Evolutionary conservation across 2,888 invertebrate genomes (phyloP), one percentile per base, ranked within the genome.

Genomic region (Xestoiulus laeticollis): DNA sequence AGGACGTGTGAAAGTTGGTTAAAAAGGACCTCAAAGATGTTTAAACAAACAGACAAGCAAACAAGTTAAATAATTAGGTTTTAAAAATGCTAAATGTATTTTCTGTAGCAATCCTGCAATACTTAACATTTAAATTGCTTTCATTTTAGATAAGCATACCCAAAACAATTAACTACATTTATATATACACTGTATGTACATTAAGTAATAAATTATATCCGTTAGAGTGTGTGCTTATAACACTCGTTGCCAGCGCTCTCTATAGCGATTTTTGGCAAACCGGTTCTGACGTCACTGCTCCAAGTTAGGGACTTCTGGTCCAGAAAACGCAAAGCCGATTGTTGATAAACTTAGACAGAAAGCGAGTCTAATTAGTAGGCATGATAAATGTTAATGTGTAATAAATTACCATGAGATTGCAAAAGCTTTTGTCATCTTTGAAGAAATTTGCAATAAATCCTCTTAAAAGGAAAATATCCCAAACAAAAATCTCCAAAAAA

Each of bases 351-450:
- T 78, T 78, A 78, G 78, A 78, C 78, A 78, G 30, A 78, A 26
- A 78, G 78, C 78, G 14, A 78, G 78, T 26, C 78, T 78, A 78
- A 78, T 78, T 78, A 78, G 78, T 26, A 26, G 26, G 78, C 78
- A 78, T 78, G 78, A 78, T 78, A 30, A 78, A 78, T 78, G 78
- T 78, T 78, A 78, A 78, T 78, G 78, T 78, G 22, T 78, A 78
- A 78, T 78, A 78, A 78, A 78, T 78, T 30, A 78, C 78, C 78
- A 78, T 78, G 78, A 78, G 78, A 26, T 78, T 78, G 78, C 78
- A 78, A 78, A 78, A 78, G 78, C 78, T 78, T 78, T 78, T 78
- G 78, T 78, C 78, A 78, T 78, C 78, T 78, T 78, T 14, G 78
- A 78, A 8, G 78, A 78, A 78, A 78, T 78, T 78, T 30, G 78